Evolutionary conservation across 2,797 vertebrate genomes (phyloP), one percentile per base, ranked within the genome.

Genomic region (Sebastes steindachneri): DNA sequence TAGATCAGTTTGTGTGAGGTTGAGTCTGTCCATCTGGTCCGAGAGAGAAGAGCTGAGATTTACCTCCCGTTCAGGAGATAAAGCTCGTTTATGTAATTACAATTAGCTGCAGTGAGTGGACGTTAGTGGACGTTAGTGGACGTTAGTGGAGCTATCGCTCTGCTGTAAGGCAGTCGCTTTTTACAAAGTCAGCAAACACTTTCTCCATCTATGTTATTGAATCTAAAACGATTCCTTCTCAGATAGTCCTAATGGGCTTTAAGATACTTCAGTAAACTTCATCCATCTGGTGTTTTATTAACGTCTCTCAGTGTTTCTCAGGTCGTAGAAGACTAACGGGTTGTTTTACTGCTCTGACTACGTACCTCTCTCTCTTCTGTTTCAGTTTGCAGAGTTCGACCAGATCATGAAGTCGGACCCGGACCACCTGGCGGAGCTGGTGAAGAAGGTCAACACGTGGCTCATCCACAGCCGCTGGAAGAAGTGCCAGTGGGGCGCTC

Each of bases 361-460:
- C 17, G 6, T 17, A 8, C 35, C 48, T 69, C 21, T 66, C 19
- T 1, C 19, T 1, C 11, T 53, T 55, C 29, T 10, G 4, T 55
- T 15, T 45, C 92, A 99, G 98, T 99, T 99, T 93, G 96, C 97
- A 77, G 98, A 99, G 93, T 99, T 99, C 53, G 98, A 99, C 93
- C 97, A 98, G 93, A 98, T 99, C 86, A 99, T 99, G 98, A 98
- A 98, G 93, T 99, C 98, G 19, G 98, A 99, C 90, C 98, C 98
- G 0, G 98, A 99, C 63, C 98, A 99, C 90, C 95, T 99, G 87
- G 98, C 97, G 0, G 97, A 98, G 89, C 94, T 99, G 89, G 96
- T 99, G 82, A 97, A 97, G 88, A 96, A 96, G 84, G 98, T 99
- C 86, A 98, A 99, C 94, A 97, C 95, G 86, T 99, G 98, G 98